These are phyloP conservation scores for Zaprionus nigranus DNA, from an alignment of 1,140 invertebrate species.

Conservation along the genomic window DNA sequence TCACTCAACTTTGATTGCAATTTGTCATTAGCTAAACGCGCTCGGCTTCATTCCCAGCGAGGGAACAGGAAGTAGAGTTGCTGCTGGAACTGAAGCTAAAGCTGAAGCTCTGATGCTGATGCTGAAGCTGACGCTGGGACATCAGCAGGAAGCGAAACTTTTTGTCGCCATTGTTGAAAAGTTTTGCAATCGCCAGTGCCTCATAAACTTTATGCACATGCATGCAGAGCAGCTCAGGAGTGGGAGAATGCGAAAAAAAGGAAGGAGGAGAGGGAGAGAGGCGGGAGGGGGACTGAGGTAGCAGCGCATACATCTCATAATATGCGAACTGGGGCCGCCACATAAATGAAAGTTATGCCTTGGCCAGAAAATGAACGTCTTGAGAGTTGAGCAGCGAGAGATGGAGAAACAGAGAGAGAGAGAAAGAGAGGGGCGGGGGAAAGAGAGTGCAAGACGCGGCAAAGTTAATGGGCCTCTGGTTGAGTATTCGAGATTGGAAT, in stretches of 20 bases:
- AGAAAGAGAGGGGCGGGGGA: too few relatives aligned
- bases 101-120: constrained; percentile 4
- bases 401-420: background rate
- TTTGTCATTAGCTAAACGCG: constrained; percentile 52
- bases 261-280: background rate
- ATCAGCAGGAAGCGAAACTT: constrained; percentile 65
- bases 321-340: constrained; percentile 69
- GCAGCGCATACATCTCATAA: constrained; percentile 61
- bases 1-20: constrained; percentile 53
- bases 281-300: background rate
- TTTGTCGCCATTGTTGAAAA: constrained; percentile 79
- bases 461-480: constrained; percentile 43
- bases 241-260: background rate
- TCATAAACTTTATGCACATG: constrained; percentile 76
- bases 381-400: constrained; percentile 56
- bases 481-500: constrained; percentile 27
- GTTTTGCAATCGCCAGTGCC: constrained; percentile 78
- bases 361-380: constrained; percentile 68
- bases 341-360: constrained; percentile 79
- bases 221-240: constrained; percentile 25
- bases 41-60: background rate
- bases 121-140: constrained; percentile 10
- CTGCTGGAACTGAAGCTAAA: background rate
- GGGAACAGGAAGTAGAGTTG: background rate
- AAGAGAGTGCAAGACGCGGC: constrained; percentile 1